These are phyloP conservation scores for Petrocephalus zakoni DNA, from an alignment of 2,113 vertebrate species.

Conservation along the genomic window DNA sequence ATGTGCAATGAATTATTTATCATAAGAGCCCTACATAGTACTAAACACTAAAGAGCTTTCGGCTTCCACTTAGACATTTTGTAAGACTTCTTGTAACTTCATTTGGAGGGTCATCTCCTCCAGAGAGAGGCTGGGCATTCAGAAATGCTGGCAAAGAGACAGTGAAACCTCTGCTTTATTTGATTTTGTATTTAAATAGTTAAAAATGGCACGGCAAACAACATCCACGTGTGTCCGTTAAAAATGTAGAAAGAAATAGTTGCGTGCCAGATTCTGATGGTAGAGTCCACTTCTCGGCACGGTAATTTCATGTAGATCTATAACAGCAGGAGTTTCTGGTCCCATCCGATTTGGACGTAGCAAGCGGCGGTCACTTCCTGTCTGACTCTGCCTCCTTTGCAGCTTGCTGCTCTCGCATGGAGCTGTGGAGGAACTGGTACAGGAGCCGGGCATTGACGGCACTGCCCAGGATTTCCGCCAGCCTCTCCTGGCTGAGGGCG, in stretches of 20 bases:
- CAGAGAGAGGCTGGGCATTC: not conserved
- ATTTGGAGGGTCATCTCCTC: not conserved
- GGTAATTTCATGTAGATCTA: not conserved
- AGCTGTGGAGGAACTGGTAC: constrained; percentile 81
- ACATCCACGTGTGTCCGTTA: not conserved
- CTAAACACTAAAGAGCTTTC: not conserved
- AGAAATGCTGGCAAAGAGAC: not conserved
- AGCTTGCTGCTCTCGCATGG: constrained; percentile 43
- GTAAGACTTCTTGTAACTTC: not conserved
- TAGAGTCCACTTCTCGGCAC: not conserved
- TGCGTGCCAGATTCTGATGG: not conserved
- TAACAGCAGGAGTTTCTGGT: not conserved
- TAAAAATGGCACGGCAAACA: not conserved
- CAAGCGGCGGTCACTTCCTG: not conserved
- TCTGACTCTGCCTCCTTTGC: constrained; percentile 31
- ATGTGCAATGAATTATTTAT: not conserved
- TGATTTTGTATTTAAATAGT: constrained; percentile 3
- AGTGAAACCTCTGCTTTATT: not conserved
- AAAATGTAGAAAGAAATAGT: not conserved
- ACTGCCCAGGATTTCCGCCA: constrained; percentile 70
- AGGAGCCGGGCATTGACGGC: constrained; percentile 68
- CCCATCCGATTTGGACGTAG: not conserved
- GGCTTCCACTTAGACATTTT: not conserved
- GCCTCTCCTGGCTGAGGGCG: constrained; percentile 66
- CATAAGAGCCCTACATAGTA: not conserved